phyloP scores from a whole-genome alignment of 2,888 invertebrate species.

The Drosophila buzzatii region DNA sequence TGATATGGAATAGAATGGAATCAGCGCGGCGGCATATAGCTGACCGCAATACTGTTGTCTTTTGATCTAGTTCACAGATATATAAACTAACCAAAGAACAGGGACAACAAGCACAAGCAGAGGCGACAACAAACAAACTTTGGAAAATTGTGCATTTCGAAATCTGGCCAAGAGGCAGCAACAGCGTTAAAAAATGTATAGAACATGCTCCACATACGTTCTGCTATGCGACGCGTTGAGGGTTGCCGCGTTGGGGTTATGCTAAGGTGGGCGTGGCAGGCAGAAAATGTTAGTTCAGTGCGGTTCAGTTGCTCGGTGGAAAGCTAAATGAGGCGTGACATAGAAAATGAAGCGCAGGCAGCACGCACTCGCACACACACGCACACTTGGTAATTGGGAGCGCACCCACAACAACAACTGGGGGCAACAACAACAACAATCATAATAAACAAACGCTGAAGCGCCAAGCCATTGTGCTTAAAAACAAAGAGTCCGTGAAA shows the following conservation, averaged over 20 bases:
- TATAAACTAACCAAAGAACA: conserved; percentile 10
- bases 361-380: conserved; percentile 27
- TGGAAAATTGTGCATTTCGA: conserved; percentile 51
- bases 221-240: conserved; percentile 24
- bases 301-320: conserved; percentile 59
- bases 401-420: conserved; percentile 48
- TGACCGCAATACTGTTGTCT: conserved; percentile 57
- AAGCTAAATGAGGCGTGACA: conserved; percentile 80
- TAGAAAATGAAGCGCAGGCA: conserved; percentile 56
- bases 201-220: conserved; percentile 55
- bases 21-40: no score
- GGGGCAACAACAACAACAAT: conserved; percentile 19
- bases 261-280: not conserved
- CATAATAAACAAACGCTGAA: conserved; percentile 31
- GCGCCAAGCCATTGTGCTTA: conserved; percentile 42
- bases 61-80: conserved; percentile 57
- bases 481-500: conserved; percentile 30
- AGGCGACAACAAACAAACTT: conserved; percentile 4
- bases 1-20: conserved; percentile 4
- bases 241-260: not conserved
- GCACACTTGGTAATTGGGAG: conserved; percentile 60
- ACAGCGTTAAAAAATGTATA: conserved; percentile 9
- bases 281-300: conserved; percentile 29
- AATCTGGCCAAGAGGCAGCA: conserved; percentile 49
- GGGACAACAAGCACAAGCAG: not conserved